Evolutionary conservation across 2,888 invertebrate species (phyloP).

Genomic region (Cataglyphis rosenhaueri): DNA sequence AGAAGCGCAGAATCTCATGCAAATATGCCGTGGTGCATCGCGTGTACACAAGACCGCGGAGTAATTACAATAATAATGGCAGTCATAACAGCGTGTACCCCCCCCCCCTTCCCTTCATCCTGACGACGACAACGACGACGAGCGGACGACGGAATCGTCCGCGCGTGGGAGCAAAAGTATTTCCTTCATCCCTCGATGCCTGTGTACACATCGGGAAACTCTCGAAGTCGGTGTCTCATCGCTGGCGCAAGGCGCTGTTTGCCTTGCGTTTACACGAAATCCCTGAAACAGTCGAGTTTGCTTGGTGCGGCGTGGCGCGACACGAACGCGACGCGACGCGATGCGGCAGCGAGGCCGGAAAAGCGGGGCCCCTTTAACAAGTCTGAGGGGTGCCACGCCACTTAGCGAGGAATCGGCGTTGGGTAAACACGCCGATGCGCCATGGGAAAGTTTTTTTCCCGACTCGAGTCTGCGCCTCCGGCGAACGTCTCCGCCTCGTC

Average conservation of each 20-base stretch:
- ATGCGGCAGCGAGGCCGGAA: constrained; percentile 33
- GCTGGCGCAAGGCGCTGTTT: constrained; percentile 67
- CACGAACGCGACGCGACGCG: constrained; percentile 25
- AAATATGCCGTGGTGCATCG: constrained; percentile 37
- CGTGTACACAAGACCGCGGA: constrained; percentile 46
- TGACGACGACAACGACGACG: not conserved
- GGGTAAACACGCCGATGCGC: constrained; percentile 65
- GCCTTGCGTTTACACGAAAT: constrained; percentile 78
- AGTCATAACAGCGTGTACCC: constrained; percentile 41
- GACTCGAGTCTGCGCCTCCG: not conserved
- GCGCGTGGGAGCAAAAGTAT: constrained; percentile 46
- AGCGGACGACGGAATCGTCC: constrained; percentile 23
- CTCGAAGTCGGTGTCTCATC: constrained; percentile 63
- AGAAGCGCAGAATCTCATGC: constrained; percentile 48
- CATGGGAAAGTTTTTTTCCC: constrained; percentile 42
- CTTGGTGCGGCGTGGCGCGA: constrained; percentile 67
- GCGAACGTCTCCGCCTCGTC: not conserved
- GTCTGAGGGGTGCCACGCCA: constrained; percentile 61
- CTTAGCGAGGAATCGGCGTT: constrained; percentile 73
- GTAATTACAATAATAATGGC: constrained; percentile 73
- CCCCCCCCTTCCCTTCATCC: too few relatives aligned
- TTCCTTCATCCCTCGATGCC: constrained; percentile 52
- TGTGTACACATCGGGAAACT: constrained; percentile 72
- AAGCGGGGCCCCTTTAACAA: constrained; percentile 32
- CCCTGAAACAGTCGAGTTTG: constrained; percentile 76